Percentiles rank a stretch among this genome's conserved stretches.
phyloP scores from a whole-genome alignment of 2,797 vertebrate genomes.

The Sparus aurata region DNA sequence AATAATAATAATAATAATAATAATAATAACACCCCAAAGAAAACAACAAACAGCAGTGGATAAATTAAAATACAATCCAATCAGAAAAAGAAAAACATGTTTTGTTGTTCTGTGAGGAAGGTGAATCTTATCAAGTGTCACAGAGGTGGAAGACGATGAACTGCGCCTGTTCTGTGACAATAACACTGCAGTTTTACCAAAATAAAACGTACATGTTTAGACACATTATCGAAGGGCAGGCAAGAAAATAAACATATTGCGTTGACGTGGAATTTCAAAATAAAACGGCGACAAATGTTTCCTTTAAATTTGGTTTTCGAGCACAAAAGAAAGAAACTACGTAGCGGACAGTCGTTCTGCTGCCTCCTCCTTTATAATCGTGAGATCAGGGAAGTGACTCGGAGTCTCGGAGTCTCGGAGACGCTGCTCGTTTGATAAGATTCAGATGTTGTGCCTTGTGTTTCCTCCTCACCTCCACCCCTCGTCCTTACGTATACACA shows the following conservation, averaged over 20 bases:
- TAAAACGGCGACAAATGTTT: slow-evolving; percentile 61
- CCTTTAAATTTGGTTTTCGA: slow-evolving; percentile 55
- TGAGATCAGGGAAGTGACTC: slow-evolving; percentile 18
- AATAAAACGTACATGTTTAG: slow-evolving; percentile 4
- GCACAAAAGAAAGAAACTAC: neutral
- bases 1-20: slow-evolving; percentile 17
- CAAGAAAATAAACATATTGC: slow-evolving; percentile 11
- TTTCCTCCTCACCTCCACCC: slow-evolving; percentile 2
- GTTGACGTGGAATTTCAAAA: slow-evolving; percentile 34
- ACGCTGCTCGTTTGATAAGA: slow-evolving; percentile 13
- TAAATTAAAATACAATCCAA: slow-evolving; percentile 57
- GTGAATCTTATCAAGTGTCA: slow-evolving; percentile 14
- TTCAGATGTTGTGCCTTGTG: slow-evolving; percentile 23
- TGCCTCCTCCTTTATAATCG: slow-evolving; percentile 1
- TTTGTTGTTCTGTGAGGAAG: slow-evolving; percentile 27
- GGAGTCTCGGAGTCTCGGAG: neutral
- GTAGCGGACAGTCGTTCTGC: neutral
- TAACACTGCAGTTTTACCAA: slow-evolving; percentile 37
- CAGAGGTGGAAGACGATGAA: slow-evolving; percentile 25
- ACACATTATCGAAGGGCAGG: slow-evolving; percentile 33
- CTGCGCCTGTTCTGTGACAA: slow-evolving; percentile 23
- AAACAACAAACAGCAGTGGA: slow-evolving; percentile 41
- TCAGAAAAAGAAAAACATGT: slow-evolving; percentile 20
- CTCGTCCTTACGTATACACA: slow-evolving; percentile 23
- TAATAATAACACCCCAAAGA: slow-evolving; percentile 16